Conservation (phyloP, 2,888 invertebrate species). For the Cyclophora albipunctata region DNA sequence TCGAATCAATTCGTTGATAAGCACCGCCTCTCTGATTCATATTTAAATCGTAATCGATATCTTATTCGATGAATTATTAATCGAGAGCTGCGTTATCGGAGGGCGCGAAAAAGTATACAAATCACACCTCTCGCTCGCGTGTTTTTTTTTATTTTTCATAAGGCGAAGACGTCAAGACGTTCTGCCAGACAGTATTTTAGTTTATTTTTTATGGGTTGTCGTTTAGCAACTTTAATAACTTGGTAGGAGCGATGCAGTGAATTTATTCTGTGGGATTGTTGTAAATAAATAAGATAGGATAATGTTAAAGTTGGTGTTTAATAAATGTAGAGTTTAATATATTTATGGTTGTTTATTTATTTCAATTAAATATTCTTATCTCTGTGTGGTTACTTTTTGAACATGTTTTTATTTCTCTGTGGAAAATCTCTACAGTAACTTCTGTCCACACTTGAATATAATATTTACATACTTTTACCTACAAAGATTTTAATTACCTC, state of each 20-base stretch:
- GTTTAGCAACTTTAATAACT: slow-evolving; percentile 37
- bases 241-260: slow-evolving; percentile 7
- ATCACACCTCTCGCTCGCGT: slow-evolving; percentile 58
- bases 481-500: no score
- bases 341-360: no score
- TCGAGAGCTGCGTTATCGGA: slow-evolving; percentile 46
- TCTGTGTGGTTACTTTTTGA: no score
- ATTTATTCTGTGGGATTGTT: slow-evolving; percentile 10
- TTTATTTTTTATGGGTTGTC: slow-evolving; percentile 35
- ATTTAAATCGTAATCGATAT: slow-evolving; percentile 47
- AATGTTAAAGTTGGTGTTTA: no score
- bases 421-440: no score
- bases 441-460: no score
- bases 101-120: slow-evolving; percentile 65
- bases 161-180: slow-evolving; percentile 45
- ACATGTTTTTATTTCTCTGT: no score
- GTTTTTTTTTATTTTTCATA: slow-evolving; percentile 34
- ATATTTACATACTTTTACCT: no score
- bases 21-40: slow-evolving; percentile 21
- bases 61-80: slow-evolving; percentile 47
- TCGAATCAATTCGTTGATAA: background rate
- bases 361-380: no score
- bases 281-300: slow-evolving; percentile 7
- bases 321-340: no score
- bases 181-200: slow-evolving; percentile 34